Evolutionary conservation across 2,113 vertebrate genomes (phyloP).

Genomic region (Oriolus oriolus): DNA sequence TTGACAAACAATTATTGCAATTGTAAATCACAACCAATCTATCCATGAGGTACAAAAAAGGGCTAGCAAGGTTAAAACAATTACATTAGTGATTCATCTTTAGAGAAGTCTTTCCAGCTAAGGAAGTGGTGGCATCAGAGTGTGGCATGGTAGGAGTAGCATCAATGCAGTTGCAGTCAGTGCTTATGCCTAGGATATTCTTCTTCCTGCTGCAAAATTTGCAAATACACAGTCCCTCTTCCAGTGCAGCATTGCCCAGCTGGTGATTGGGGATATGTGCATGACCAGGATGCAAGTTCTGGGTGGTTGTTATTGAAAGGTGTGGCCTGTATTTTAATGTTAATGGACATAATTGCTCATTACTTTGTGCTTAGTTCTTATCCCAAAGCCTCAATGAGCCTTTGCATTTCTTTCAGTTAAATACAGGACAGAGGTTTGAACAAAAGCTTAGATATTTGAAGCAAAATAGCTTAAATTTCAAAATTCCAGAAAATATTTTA

Average conservation of each 20-base stretch:
- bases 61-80: background rate
- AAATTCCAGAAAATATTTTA: background rate
- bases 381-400: background rate
- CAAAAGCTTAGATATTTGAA: background rate
- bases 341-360: background rate
- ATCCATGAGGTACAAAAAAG: background rate
- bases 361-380: background rate
- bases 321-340: background rate
- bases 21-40: background rate
- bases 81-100: background rate
- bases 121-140: background rate
- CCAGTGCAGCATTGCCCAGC: background rate
- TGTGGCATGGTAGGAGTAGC: background rate
- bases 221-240: accelerated
- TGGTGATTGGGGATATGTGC: background rate
- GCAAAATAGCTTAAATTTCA: background rate
- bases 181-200: background rate
- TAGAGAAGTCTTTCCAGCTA: background rate
- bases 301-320: background rate
- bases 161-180: background rate
- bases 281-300: background rate
- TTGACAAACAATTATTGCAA: background rate
- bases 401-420: background rate
- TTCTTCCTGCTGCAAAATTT: background rate
- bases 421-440: background rate